Percentiles rank a stretch among this genome's conserved stretches.
Evolutionary conservation across 2,888 invertebrate genomes (phyloP).

Genomic region (Aleiodes alternator): DNA sequence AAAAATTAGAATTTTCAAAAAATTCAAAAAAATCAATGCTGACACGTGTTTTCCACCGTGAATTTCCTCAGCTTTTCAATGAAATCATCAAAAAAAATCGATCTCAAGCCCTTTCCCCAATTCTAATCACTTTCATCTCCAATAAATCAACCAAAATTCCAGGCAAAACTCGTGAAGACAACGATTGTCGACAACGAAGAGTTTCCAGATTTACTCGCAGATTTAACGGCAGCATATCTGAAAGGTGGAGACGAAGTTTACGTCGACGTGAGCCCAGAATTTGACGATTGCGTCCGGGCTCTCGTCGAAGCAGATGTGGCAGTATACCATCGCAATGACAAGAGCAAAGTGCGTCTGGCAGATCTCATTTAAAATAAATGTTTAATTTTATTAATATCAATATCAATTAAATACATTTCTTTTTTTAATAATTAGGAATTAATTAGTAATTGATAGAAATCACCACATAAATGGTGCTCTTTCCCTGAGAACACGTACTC

Average conservation of each 20-base stretch:
- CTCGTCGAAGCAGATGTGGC: conserved; percentile 65
- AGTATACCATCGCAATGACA: conserved; percentile 65
- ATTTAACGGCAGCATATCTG: conserved; percentile 58
- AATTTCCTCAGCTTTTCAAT: no score
- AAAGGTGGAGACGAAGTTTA: conserved; percentile 70
- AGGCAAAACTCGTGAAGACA: conserved; percentile 60
- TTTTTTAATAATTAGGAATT: conserved; percentile 12
- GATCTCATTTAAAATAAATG: conserved; percentile 57
- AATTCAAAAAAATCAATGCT: no score
- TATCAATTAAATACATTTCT: not conserved
- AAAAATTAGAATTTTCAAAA: no score
- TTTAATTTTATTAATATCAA: not conserved
- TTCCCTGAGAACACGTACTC: conserved; percentile 90
- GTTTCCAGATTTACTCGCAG: conserved; percentile 60
- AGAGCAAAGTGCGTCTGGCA: conserved; percentile 63
- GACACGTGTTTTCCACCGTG: no score
- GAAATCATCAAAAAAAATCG: no score
- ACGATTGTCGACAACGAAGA: conserved; percentile 62
- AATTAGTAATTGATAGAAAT: conserved; percentile 47
- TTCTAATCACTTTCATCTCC: not conserved
- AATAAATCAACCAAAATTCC: conserved; percentile 39
- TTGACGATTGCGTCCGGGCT: conserved; percentile 58
- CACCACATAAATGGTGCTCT: conserved; percentile 94
- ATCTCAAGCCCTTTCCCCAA: not conserved
- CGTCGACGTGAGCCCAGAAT: conserved; percentile 57